Conservation (phyloP, 2,888 invertebrate species). For the Pyrrhosoma nymphula region DNA sequence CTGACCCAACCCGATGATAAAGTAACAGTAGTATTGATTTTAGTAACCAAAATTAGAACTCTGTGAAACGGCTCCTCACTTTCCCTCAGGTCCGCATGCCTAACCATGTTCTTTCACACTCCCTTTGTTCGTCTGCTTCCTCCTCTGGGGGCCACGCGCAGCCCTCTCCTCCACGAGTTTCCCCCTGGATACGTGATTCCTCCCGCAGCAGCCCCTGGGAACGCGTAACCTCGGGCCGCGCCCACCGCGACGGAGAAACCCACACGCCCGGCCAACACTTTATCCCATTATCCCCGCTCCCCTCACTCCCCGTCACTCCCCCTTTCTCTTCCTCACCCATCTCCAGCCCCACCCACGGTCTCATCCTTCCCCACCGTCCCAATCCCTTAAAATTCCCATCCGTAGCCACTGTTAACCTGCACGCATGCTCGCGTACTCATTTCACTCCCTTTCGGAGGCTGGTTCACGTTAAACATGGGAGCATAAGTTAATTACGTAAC, state of each 20-base stretch:
- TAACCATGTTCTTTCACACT: no score
- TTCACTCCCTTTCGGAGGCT: no score
- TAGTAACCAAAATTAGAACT: no score
- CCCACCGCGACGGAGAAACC: not conserved
- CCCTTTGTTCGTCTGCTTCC: not conserved
- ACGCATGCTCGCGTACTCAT: not conserved
- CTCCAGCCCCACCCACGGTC: not conserved
- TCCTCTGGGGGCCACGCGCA: no score
- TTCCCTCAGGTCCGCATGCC: no score
- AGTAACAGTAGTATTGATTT: no score
- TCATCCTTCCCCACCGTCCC: not conserved
- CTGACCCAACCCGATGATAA: no score
- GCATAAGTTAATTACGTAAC: no score
- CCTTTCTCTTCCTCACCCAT: not conserved
- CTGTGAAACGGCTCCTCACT: no score
- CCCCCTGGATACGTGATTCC: not conserved
- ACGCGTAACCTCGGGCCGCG: not conserved
- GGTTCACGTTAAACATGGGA: no score
- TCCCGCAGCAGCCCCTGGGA: not conserved
- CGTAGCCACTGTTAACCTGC: not conserved
- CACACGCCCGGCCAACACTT: constrained; percentile 26
- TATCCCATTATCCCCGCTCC: not conserved
- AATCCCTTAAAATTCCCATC: constrained; percentile 32
- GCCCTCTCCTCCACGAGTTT: not conserved
- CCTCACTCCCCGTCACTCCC: not conserved